These are phyloP conservation scores for Neogobius melanostomus DNA, from an alignment of 2,113 vertebrate species.

Conservation along the genomic window DNA sequence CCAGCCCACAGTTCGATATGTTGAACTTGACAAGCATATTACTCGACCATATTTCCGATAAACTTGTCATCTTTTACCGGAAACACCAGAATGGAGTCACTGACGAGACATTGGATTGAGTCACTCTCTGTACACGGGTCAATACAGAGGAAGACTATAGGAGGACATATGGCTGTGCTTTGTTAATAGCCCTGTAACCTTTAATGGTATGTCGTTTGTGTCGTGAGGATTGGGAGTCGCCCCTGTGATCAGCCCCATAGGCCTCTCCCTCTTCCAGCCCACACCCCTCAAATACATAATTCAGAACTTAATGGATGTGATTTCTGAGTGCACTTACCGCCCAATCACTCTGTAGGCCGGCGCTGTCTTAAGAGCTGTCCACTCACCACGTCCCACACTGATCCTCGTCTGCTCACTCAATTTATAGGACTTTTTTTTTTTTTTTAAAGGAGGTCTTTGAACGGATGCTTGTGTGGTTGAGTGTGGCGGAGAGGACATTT, in stretches of 20 bases:
- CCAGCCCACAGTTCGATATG: constrained; percentile 20
- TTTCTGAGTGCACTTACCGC: constrained; percentile 77
- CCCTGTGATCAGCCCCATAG: constrained; percentile 41
- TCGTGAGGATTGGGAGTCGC: constrained; percentile 35
- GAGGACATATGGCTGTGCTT: constrained; percentile 52
- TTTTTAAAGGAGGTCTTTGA: constrained; percentile 30
- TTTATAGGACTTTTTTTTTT: constrained; percentile 64
- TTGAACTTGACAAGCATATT: constrained; percentile 1
- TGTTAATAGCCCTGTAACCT: constrained; percentile 73
- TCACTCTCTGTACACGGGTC: constrained; percentile 57
- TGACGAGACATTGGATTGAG: constrained; percentile 40
- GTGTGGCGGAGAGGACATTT: constrained; percentile 56
- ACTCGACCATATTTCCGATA: constrained; percentile 28
- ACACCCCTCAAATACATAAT: constrained; percentile 76
- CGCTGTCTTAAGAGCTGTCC: constrained; percentile 65
- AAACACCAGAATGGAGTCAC: constrained; percentile 52
- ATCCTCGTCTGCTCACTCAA: constrained; percentile 49
- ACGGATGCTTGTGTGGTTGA: constrained; percentile 48
- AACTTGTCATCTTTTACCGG: constrained; percentile 35
- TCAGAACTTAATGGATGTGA: constrained; percentile 76
- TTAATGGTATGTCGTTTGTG: constrained; percentile 70
- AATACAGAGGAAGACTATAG: constrained; percentile 52
- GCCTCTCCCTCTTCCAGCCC: constrained; percentile 36
- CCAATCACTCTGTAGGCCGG: constrained; percentile 45
- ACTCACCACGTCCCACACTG: constrained; percentile 7